Base-by-base conservation (phyloP, 2,113 vertebrate species). In the Percina caprodes region DNA sequence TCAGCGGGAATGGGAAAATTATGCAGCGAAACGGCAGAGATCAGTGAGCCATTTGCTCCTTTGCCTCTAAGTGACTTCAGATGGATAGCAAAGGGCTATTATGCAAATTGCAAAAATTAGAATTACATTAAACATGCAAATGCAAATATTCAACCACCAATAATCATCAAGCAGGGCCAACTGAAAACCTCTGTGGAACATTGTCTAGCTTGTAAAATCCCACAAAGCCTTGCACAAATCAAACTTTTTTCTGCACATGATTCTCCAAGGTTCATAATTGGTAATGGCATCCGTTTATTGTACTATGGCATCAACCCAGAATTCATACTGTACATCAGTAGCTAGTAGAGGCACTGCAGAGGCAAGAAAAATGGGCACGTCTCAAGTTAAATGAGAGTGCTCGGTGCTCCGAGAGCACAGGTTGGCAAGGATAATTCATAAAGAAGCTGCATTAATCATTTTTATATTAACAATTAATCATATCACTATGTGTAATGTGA, bases 1-100 rank as follows among this genome's bases (percentile, higher is more conserved):
- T 94, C 92, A 91, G 80, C 30, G 62, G 71, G 69, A 93, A 95
- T 93, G 91, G 85, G 87, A 72, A 90, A 92, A 94, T 94, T 92
- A 94, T 94, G 89, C 90, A 74, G 84, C 6, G 39, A 73, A 80
- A 84, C 86, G 33, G 23, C 67, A 76, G 68, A 77, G 82, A 87
- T 84, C 83, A 71, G 81, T 4, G 55, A 80, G 74, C 70, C 79
- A 86, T 91, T 89, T 85, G 86, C 87, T 82, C 77, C 69, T 24
- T 70, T 48, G 48, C 87, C 82, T 84, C 80, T 79, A 87, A 92
- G 87, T 91, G 86, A 91, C 85, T 85, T 67, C 82, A 87, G 77
- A 91, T 76, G 66, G 88, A 88, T 87, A 75, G 79, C 65, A 71
- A 79, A 68, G 86, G 72, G 71, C 80, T 86, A 94, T 93, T 93